phyloP scores from a whole-genome alignment of 2,113 vertebrate genomes.

The Cephalopterus ornatus region DNA sequence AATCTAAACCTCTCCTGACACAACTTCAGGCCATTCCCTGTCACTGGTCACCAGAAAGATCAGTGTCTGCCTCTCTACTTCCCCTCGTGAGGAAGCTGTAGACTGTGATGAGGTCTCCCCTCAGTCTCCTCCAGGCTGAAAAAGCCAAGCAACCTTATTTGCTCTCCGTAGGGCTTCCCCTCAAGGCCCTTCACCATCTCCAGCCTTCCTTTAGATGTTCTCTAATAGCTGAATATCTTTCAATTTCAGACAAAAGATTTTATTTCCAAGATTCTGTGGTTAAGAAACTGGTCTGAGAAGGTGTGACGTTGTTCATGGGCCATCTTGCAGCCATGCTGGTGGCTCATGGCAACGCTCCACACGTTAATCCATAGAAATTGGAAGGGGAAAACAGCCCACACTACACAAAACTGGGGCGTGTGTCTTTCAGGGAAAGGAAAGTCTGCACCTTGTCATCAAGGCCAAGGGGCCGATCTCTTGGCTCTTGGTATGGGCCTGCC shows the following conservation, averaged over 20 bases:
- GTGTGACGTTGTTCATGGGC: accelerated
- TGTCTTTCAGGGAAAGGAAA: constrained; percentile 79
- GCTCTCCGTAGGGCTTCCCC: accelerated
- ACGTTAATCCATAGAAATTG: neutral
- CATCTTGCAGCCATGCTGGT: neutral
- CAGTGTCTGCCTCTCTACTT: neutral
- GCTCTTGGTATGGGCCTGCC: constrained; percentile 74
- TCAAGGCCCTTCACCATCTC: neutral
- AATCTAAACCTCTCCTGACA: neutral
- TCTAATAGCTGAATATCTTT: neutral
- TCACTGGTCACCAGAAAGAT: no score
- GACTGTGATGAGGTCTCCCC: neutral
- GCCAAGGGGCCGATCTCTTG: constrained; percentile 74
- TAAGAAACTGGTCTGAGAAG: accelerated
- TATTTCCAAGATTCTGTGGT: neutral
- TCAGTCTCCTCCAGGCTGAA: neutral
- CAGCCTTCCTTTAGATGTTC: accelerated
- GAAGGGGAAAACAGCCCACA: no score
- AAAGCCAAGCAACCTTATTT: neutral
- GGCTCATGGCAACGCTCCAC: neutral
- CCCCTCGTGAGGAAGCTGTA: accelerated
- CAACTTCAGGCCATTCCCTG: neutral
- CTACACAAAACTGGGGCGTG: constrained; percentile 22
- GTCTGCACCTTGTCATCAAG: constrained; percentile 78
- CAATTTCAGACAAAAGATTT: neutral